Base-by-base conservation (phyloP, 2,888 invertebrate species). In the Thalpophila matura region DNA sequence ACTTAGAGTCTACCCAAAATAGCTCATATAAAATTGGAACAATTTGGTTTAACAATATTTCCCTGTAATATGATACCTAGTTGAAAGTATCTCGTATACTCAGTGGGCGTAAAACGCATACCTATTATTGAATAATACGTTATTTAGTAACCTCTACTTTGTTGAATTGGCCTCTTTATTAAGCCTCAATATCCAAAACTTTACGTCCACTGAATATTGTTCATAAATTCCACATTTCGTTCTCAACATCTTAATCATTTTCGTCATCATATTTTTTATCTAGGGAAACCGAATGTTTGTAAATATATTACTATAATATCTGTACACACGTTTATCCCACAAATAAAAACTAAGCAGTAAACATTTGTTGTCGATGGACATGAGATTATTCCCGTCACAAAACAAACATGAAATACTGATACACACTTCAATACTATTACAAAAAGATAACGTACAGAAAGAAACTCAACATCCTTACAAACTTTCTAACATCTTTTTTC, bases 11-110 rank as follows among this genome's bases (percentile, higher is more conserved):
- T 75, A 43, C 38, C 63, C 62, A 77, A 79, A 67, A 67, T 49
- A 54, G 58, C 38, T 45, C 58, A 31, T 46, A 43, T 20, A 35
- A 49, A 42, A 49, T 53, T 51, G 33, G 43, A 65, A 65, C 64
- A 38, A 73, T 65, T 74, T 67, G 71, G 67, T 50, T 53, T 65
- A 62, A 57, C 54, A 61, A 60, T 60, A 77, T 47, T 50, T 58
- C 55, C 78, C 70, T 63, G 65, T 61, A 65, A 46, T 16, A 71
- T 65, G 78, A 80, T 74, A 80, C 62, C 64, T 65, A 79, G 77
- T 69, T 54, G 69, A 77, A 70, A 80, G 78, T 56, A 31, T 50
- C 51, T 69, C 61, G 40, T 3, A 42, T 33, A 50, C 51, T 54
- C 51, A 74, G 69, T 63, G 56, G 55, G 37, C 29, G 40, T 40